Base-by-base conservation (phyloP, 2,888 invertebrate species). In the Eristalis arbustorum region DNA sequence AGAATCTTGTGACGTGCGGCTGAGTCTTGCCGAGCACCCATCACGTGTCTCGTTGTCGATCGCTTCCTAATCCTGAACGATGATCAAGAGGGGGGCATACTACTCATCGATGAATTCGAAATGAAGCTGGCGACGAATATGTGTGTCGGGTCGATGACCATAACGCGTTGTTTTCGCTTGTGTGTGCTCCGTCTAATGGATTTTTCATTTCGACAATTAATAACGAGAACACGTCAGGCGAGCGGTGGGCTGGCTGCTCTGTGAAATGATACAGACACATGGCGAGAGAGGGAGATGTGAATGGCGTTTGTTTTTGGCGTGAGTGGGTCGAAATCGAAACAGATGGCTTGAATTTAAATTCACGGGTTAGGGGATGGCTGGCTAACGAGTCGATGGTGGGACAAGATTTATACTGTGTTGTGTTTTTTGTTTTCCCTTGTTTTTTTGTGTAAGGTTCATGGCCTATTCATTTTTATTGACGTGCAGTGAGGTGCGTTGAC, bases 181-280 rank as follows among this genome's bases (percentile, higher is more conserved):
- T 61, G 6, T 59, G 22, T 42, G 42, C 14, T n/a, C 42, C 18
- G 34, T 63, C 63, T 63, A 63, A 64, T 64, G 63, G 63, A 22
- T 64, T 34, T 64, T 64, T 64, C 37, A 37, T 49, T 49, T 49
- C 37, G 22, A 64, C 37, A 64, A 64, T 64, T 64, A 64, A 64
- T 64, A 64, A 64, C 31, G 31, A 59, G 49, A 49, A 49, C 49
- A 49, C 49, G 49, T 49, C 49, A 59, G 59, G 11, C 25, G 2
- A 11, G 59, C 4, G 25, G 59, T 10, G 59, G 14, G 59, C 13
- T 25, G n/a, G 25, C 5, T 11, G 23, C n/a, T 59, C 18, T 37
- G 31, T 10, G 37, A 13, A 13, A 37, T 37, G 37, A 37, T 37
- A 49, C 49, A n/a, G 5, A 42, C 42, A 6, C 14, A 14, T 49